Base-by-base conservation (phyloP, 2,888 invertebrate genomes). In the Rhaphigaster nebulosa region DNA sequence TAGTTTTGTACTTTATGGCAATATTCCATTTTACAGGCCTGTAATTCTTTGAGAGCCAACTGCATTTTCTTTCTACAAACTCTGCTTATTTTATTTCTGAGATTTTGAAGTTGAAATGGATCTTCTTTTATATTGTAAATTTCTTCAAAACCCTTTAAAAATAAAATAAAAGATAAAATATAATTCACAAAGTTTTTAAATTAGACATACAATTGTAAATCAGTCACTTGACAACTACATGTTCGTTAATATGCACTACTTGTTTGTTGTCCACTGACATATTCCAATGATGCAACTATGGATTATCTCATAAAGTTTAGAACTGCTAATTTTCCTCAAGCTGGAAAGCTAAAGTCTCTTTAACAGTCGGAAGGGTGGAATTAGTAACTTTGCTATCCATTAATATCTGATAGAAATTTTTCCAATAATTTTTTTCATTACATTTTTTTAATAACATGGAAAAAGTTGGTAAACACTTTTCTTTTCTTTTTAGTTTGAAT, bases 41-140 rank as follows among this genome's bases (percentile, higher is more conserved):
- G 34, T 34, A 70, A 70, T 20, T 70, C 70, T 70, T 34, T 70
- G 26, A 87, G 87, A 29, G 45, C 2, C 15, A 52, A 45, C 45
- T 41, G 50, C n/a, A 87, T n/a, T 45, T 87, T 87, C 50, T 50
- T 45, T 20, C 87, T 87, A 50, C 87, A 87, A 6, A 29, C 12
- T 52, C 52, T 87, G n/a, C 20, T 45, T 26, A 87, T 45, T n/a
- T 45, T 29, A 50, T 87, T 52, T 87, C 45, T 87, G 38, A 96
- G 94, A 93, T 98, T 98, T 0, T 93, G 92, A 92, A 98, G 93
- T 94, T 98, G 97, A 93, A 95, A 96, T 0, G 96, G 96, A 93
- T 98, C 98, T 0, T 93, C 93, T 0, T 93, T 93, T 26, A 98
- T 93, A 93, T 98, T 95, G 93, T 98, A 98, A n/a, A 96, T 95